Percentiles rank a stretch among this genome's conserved stretches.
phyloP scores from a whole-genome alignment of 2,113 vertebrate species.

The Alexandromys fortis region DNA sequence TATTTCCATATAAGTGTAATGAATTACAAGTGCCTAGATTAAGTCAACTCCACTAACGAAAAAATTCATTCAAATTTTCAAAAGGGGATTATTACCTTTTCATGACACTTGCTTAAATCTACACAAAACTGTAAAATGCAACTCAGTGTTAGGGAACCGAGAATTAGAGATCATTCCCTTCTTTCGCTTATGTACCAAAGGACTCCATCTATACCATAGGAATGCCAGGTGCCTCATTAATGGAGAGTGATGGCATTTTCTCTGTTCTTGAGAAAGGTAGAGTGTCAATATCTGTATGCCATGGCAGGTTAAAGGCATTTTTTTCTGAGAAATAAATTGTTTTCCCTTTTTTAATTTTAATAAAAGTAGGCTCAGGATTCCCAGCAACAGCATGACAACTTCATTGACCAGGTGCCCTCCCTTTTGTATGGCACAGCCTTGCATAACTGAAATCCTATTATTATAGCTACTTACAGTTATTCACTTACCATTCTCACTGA shows the following conservation, averaged over 20 bases:
- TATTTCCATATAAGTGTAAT: not conserved
- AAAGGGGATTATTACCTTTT: not conserved
- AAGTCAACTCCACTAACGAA: not conserved
- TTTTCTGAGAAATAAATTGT: not conserved
- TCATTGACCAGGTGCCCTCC: not conserved
- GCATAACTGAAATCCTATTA: not conserved
- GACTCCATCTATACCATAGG: not conserved
- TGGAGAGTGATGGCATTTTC: not conserved
- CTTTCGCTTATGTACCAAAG: not conserved
- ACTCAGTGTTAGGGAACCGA: not conserved
- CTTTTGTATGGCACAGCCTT: not conserved
- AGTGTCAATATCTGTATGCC: not conserved
- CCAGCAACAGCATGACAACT: fast-evolving
- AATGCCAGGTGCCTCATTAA: not conserved
- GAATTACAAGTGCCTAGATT: not conserved
- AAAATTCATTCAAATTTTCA: not conserved
- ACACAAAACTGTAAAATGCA: not conserved
- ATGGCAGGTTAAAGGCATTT: not conserved
- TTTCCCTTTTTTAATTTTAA: not conserved
- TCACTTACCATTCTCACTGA: not conserved
- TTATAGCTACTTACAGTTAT: not conserved
- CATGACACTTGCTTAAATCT: not conserved
- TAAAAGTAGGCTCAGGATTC: not conserved
- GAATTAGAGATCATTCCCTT: not conserved
- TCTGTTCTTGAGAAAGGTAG: not conserved